Base-by-base conservation (phyloP, 2,888 invertebrate genomes). In the Pammene fasciana region DNA sequence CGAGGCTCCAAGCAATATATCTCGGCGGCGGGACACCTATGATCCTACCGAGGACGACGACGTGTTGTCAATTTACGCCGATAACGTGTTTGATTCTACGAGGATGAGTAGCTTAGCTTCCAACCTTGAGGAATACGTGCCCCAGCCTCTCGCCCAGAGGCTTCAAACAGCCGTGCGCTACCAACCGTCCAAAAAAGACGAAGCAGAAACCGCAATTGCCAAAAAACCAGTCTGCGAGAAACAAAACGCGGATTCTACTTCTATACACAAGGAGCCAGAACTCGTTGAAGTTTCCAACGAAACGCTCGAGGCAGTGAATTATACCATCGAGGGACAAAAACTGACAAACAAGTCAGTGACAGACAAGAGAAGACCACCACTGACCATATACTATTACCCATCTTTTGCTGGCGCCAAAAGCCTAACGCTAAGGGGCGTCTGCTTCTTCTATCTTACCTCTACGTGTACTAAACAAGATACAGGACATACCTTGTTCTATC, bases 21-120 rank as follows among this genome's bases (percentile, higher is more conserved):
- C 45, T 0, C 45, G 46, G 1, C 45, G 74, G 0, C 74, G 72
- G 16, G 81, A 82, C 3, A 71, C 78, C 13, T 38, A 46, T 16
- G 64, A 55, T 36, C 67, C 76, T 26, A 75, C 78, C 38, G 89
- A 90, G 13, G 90, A 88, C 45, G 88, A 89, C 14, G 91, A 91
- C 59, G 82, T 89, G 0, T 73, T 91, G 14, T 92, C 92, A 10
- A 65, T 92, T 2, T 92, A 77, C 72, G 91, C 91, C 13, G 90
- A 89, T 75, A 91, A 91, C 72, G 77, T 91, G n/a, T 76, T 87
- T n/a, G 91, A 90, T 60, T 79, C 86, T 4, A 77, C 78, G 13
- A 77, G 74, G 68, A 72, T 71, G 3, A 82, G 76, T 48, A 77
- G 74, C 65, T 74, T 79, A 0, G 67, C 72, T 13, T 72, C 16